Percentiles rank a stretch among this genome's conserved stretches.
These are phyloP conservation scores for Cherax quadricarinatus DNA, from an alignment of 1,140 invertebrate genomes.

Conservation along the genomic window DNA sequence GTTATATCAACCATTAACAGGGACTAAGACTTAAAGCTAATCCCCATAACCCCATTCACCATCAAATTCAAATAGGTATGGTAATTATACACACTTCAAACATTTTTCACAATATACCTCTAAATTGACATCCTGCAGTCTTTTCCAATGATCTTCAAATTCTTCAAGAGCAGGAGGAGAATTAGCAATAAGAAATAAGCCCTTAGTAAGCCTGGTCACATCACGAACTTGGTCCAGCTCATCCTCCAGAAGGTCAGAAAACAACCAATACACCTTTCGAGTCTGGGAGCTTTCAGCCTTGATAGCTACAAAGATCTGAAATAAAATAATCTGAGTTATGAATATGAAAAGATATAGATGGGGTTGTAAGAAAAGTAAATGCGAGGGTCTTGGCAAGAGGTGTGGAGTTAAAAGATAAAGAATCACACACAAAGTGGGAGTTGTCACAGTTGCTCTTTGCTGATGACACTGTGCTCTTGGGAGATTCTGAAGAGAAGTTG, in stretches of 20 bases:
- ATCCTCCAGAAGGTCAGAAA: conserved; percentile 59
- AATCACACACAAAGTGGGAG: too few relatives aligned
- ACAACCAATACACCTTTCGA: conserved; percentile 49
- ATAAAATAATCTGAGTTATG: not conserved
- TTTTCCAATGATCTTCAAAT: conserved; percentile 62
- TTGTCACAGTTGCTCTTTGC: too few relatives aligned
- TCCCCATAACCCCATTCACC: too few relatives aligned
- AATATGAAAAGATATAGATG: not conserved
- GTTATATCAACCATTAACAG: too few relatives aligned
- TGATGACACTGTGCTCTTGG: too few relatives aligned
- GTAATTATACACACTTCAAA: too few relatives aligned
- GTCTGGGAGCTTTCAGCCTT: conserved; percentile 41
- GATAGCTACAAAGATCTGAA: conserved; percentile 56
- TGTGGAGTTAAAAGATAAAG: too few relatives aligned
- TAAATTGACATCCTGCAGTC: conserved; percentile 45
- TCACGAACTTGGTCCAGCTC: conserved; percentile 47
- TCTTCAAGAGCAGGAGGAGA: conserved; percentile 30
- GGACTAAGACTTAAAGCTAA: too few relatives aligned
- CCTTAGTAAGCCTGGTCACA: conserved; percentile 30
- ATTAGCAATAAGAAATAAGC: conserved; percentile 34
- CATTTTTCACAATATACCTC: conserved; percentile 9
- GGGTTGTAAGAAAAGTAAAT: too few relatives aligned
- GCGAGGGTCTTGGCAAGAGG: too few relatives aligned
- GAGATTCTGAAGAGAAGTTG: too few relatives aligned
- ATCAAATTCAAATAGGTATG: too few relatives aligned